These are phyloP conservation scores for Anhinga rufa DNA, from an alignment of 2,113 vertebrate genomes.

Conservation along the genomic window DNA sequence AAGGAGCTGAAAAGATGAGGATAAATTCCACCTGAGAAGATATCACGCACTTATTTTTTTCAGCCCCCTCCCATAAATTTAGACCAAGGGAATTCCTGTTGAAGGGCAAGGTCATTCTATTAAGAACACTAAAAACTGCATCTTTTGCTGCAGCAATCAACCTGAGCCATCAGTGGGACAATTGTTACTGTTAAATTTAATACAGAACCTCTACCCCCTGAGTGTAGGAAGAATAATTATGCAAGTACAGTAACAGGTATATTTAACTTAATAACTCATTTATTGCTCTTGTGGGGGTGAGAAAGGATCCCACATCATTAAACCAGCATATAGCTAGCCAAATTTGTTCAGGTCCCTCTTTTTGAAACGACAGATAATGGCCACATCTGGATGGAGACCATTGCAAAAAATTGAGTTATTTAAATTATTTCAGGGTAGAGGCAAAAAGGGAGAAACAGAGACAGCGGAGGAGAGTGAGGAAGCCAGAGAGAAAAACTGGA, in stretches of 20 bases:
- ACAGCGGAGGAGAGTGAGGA: background rate
- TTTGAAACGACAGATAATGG: background rate
- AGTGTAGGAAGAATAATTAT: background rate
- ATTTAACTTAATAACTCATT: conserved; percentile 10
- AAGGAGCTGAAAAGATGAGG: background rate
- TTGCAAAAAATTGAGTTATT: background rate
- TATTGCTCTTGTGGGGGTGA: background rate
- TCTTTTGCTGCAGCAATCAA: background rate
- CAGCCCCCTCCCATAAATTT: background rate
- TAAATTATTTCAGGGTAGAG: background rate
- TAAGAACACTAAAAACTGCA: background rate
- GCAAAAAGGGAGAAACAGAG: background rate
- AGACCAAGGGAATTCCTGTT: background rate
- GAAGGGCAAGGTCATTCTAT: background rate
- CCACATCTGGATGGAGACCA: background rate
- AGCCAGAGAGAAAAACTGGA: background rate
- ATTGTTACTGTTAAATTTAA: background rate
- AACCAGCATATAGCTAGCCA: background rate
- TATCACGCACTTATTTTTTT: background rate
- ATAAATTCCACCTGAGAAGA: background rate
- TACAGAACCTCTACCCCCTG: background rate
- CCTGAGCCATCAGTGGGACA: background rate
- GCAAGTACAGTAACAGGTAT: background rate
- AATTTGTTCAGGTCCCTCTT: background rate
- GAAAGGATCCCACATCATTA: background rate